Evolutionary conservation across 2,113 vertebrate genomes (phyloP).

Genomic region (Pseudopodoces humilis): DNA sequence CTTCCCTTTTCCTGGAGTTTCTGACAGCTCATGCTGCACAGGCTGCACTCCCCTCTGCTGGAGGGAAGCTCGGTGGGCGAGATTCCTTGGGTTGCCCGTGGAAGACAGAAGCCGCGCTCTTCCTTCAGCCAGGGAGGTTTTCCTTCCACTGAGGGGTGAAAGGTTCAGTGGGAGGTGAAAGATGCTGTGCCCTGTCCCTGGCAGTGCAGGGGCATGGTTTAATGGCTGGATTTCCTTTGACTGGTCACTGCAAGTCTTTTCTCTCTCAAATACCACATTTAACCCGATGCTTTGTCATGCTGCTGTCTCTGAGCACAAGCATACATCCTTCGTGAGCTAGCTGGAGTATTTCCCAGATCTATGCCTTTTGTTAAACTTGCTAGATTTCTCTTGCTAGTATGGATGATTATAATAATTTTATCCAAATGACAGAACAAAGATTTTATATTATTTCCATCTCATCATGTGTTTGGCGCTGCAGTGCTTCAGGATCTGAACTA

Average conservation of each 20-base stretch:
- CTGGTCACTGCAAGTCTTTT: neutral
- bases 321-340: neutral
- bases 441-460: neutral
- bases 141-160: fast-evolving
- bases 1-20: neutral
- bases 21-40: neutral
- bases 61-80: neutral
- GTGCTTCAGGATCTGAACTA: neutral
- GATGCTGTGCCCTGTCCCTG: neutral
- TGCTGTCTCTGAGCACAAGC: neutral
- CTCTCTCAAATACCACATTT: neutral
- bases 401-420: neutral
- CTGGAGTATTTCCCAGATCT: neutral
- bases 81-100: neutral
- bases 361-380: neutral
- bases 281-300: slow-evolving; percentile 23
- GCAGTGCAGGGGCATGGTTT: fast-evolving
- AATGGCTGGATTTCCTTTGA: neutral
- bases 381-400: neutral
- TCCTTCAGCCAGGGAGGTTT: neutral
- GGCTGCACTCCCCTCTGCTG: slow-evolving; percentile 62
- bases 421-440: neutral
- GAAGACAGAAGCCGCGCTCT: neutral
- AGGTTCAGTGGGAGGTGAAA: neutral
- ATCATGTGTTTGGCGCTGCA: neutral